These are phyloP conservation scores for Psilopsiagon aymara DNA, from an alignment of 2,113 vertebrate species.

Conservation along the genomic window DNA sequence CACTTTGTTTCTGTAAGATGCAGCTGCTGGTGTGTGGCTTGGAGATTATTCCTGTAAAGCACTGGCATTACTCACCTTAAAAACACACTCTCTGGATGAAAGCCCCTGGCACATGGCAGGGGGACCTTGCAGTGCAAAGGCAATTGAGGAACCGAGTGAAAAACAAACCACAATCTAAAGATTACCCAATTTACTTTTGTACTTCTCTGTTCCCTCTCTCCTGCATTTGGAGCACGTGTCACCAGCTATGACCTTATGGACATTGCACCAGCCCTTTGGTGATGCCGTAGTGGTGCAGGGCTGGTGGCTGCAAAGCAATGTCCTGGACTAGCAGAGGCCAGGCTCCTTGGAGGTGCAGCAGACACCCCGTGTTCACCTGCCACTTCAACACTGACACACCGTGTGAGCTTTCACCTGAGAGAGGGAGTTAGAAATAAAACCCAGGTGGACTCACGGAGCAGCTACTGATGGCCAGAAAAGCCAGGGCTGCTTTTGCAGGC, in stretches of 20 bases:
- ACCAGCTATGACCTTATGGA: rapidly evolving
- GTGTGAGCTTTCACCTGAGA: rapidly evolving
- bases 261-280: neutral
- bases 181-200: rapidly evolving
- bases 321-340: neutral
- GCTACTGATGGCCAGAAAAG: neutral
- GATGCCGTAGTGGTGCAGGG: neutral
- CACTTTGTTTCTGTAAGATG: neutral
- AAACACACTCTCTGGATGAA: neutral
- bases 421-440: neutral
- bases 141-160: rapidly evolving
- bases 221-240: neutral
- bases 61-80: neutral
- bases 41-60: neutral
- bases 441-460: rapidly evolving
- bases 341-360: neutral
- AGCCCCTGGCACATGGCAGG: rapidly evolving
- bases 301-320: rapidly evolving
- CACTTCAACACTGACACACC: rapidly evolving
- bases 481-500: neutral
- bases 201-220: neutral
- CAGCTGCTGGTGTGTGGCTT: neutral
- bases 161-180: neutral
- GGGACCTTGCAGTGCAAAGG: rapidly evolving
- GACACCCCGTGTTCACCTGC: rapidly evolving